Base-by-base conservation (phyloP, 1,140 invertebrate genomes). In the Papilio glaucus region DNA sequence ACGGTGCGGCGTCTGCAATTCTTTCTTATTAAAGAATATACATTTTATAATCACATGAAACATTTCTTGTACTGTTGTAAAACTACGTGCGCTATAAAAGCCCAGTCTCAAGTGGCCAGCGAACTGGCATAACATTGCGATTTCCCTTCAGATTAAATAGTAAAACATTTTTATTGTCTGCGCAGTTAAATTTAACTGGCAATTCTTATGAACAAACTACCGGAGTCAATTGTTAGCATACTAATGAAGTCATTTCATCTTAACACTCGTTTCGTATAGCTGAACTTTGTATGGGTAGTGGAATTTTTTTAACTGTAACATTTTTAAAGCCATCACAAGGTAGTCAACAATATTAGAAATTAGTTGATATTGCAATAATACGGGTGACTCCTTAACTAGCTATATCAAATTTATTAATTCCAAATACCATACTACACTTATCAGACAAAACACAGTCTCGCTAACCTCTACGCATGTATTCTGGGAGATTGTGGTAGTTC, bases 161-260 rank as follows among this genome's bases (percentile, higher is more conserved):
- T 61, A 65, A 41, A 65, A 65, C 37, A 65, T 10, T 37, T 65
- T 65, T 65, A 65, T 39, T 18, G 9, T 18, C 7, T 9, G 61
- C 13, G 33, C 62, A 38, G 37, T 65, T 65, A 65, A 65, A 38
- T 62, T 62, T 62, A 62, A 65, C 62, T 39, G 62, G 62, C 33
- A 6, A 21, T 65, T 65, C 18, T 12, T 38, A 18, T 39, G 61
- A 38, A 57, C 21, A 57, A 65, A 65, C 62, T 65, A 65, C 37
- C 15, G 61, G 29, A 33, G 26, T 37, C 42, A 8, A 62, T 62
- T 33, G 33, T 38, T 24, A 6, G 62, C n/a, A 65, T 65, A 39
- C 62, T 18, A 65, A 65, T 65, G 62, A 39, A 65, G 62, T 39
- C 15, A 13, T 18, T 53, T 18, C 45, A 53, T 42, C 29, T 33